Evolutionary conservation across 2,113 vertebrate species (phyloP).

Genomic region (Pungitius pungitius): DNA sequence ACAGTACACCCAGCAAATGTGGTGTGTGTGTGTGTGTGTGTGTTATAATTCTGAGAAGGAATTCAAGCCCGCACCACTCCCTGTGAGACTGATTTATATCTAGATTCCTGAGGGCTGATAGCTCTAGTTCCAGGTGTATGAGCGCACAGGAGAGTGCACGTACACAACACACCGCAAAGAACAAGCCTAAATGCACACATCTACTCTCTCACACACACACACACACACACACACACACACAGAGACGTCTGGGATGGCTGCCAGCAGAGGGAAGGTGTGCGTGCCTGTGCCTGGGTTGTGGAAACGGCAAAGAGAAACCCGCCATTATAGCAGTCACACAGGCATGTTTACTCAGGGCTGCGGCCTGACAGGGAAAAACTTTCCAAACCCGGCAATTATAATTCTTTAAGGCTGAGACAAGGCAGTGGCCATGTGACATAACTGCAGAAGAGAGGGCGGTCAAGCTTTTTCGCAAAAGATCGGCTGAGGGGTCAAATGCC

Average conservation of each 20-base stretch:
- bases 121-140: slow-evolving; percentile 73
- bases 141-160: slow-evolving; percentile 29
- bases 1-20: slow-evolving; percentile 19
- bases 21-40: slow-evolving; percentile 30
- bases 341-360: slow-evolving; percentile 82
- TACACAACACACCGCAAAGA: slow-evolving; percentile 40
- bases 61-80: slow-evolving; percentile 76
- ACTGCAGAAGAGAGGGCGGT: slow-evolving; percentile 43
- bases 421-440: slow-evolving; percentile 71
- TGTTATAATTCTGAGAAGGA: slow-evolving; percentile 66
- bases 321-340: slow-evolving; percentile 79
- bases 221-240: slow-evolving; percentile 34
- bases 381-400: slow-evolving; percentile 80
- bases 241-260: slow-evolving; percentile 57
- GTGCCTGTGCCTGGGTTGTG: slow-evolving; percentile 75
- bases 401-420: slow-evolving; percentile 79
- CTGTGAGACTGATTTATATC: slow-evolving; percentile 78
- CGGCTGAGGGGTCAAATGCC: slow-evolving; percentile 54
- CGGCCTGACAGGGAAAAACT: slow-evolving; percentile 74
- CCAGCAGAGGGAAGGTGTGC: slow-evolving; percentile 74
- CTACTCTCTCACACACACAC: neutral
- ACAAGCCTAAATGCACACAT: slow-evolving; percentile 21
- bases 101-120: slow-evolving; percentile 77
- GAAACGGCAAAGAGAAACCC: slow-evolving; percentile 75
- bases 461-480: slow-evolving; percentile 31